Base-by-base conservation (phyloP, 2,113 vertebrate genomes). In the Aramus guarauna region DNA sequence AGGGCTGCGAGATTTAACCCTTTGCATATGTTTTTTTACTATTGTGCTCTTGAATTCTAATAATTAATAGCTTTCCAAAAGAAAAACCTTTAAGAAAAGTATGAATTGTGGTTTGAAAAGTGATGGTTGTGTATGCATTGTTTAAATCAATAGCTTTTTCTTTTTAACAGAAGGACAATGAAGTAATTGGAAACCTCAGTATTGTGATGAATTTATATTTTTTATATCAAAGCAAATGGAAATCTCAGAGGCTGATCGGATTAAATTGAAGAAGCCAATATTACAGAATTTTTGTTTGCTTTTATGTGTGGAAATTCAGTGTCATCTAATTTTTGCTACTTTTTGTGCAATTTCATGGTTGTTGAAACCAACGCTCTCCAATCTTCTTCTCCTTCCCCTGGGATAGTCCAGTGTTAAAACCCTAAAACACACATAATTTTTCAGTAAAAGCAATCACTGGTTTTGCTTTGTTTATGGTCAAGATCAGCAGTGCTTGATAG, bases 391-490 rank as follows among this genome's bases (percentile, higher is more conserved):
- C 29, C 59, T 73, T 95, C 82, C 77, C 73, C n/a, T 82, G 91
- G 39, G 80, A 86, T 1, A 87, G 73, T 9, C 64, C 56, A 11
- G 18, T n/a, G 36, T 72, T 89, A 60, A 92, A 90, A 60, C 52
- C 48, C 71, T 64, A 90, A 91, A 88, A 29, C 26, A 41, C 69
- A 45, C 62, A 32, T 93, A 76, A 84, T 84, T 96, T 93, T 92
- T 92, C 66, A 48, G 73, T 73, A 75, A 81, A 86, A 91, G 67
- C 84, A 95, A 85, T 97, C 92, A 94, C 85, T 94, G 92, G 7
- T 5, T 95, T 92, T 92, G 64, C 83, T 94, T 97, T 96, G 88
- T 82, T 97, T 93, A 85, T 72, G 66, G 76, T 81, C 4, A 24
- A 72, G 56, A 94, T 75, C 86, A 89, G 95, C 92, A 87, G 76